phyloP scores from a whole-genome alignment of 1,140 invertebrate species.

The Araneus ventricosus region DNA sequence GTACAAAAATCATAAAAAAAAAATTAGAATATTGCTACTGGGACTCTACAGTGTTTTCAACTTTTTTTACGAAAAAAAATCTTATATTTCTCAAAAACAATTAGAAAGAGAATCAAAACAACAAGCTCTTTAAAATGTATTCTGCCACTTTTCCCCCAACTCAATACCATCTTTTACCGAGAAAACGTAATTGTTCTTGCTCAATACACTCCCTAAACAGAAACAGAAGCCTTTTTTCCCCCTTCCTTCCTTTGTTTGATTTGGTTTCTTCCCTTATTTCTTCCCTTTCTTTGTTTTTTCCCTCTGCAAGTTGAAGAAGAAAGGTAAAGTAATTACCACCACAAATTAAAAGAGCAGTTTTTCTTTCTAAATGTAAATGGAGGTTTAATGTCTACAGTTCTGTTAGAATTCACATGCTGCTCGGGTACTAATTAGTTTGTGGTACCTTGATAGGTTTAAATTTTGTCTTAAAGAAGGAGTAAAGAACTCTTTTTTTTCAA shows the following conservation, averaged over 20 bases:
- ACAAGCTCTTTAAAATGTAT: neutral
- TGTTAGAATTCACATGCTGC: neutral
- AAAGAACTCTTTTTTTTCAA: neutral
- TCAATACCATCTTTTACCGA: neutral
- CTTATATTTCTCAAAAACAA: neutral
- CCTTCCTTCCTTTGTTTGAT: neutral
- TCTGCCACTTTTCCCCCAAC: neutral
- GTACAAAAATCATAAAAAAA: too few species aligned
- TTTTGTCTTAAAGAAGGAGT: neutral
- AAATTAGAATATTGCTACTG: too few species aligned
- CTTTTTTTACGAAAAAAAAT: too few species aligned
- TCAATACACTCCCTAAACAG: neutral
- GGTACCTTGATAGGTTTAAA: neutral
- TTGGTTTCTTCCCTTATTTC: neutral
- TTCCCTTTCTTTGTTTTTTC: neutral
- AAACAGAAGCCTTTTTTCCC: neutral
- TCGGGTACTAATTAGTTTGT: neutral
- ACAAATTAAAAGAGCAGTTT: slow-evolving; percentile 28
- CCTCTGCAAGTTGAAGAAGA: neutral
- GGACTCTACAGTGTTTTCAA: too few species aligned
- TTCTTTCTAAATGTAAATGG: slow-evolving; percentile 21
- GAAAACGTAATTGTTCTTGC: neutral
- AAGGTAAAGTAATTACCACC: neutral
- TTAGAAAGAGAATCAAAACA: neutral
- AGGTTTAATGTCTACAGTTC: slow-evolving; percentile 4